Evolutionary conservation across 2,888 invertebrate genomes (phyloP), one percentile per base, ranked within the genome.

Genomic region (Buathra laborator): DNA sequence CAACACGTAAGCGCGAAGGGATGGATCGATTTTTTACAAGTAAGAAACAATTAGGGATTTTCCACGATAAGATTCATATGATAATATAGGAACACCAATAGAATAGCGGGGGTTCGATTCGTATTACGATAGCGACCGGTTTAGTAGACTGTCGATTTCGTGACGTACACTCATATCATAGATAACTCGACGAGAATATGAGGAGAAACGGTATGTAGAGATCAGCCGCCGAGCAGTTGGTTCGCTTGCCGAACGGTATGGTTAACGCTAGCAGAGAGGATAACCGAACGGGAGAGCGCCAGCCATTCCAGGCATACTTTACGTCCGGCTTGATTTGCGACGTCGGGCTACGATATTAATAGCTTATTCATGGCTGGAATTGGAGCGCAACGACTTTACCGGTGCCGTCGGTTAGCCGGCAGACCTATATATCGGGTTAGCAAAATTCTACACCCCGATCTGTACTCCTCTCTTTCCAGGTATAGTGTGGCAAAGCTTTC

Each of bases 321-420:
- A 89, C 89, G 90, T 89, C 89, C 88, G 86, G 89, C 87, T 90
- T 90, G 90, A 90, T 90, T 90, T 90, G 90, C 88, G 88, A 90
- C 87, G 71, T 62, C 59, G 87, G 86, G 86, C 86, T 87, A 75
- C 83, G 87, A 88, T 90, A 90, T 90, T 89, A 90, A 90, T 89
- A 90, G 89, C 88, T 90, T 90, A 90, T 90, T 90, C 90, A 88
- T 87, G 87, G 82, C 88, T 86, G 88, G 90, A 90, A 90, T 90
- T 90, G 89, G 90, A 90, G 90, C 90, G 89, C 86, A 87, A 85
- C 86, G 86, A 86, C 84, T 56, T 86, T 86, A 68, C 79, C 86
- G 70, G 70, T 82, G 75, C 83, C 70, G 74, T 56, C 79, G 48
- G 53, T 53, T n/a, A 43, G 53, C 66, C 12, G 48, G 46, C 12